Conservation (phyloP, 2,888 invertebrate species). For the Caenorhabditis sp. region DNA sequence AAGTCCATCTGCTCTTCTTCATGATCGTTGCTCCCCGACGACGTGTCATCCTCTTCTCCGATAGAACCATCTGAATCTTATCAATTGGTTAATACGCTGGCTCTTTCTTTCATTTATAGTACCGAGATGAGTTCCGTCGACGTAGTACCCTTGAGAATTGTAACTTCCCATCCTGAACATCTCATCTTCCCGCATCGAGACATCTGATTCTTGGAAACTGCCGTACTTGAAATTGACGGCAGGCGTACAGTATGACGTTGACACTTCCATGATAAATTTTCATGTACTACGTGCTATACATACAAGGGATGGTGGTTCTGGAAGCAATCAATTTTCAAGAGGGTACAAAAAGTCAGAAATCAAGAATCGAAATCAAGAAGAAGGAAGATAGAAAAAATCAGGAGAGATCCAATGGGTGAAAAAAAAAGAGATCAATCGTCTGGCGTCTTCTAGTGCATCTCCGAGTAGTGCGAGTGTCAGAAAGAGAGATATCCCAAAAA, state of each 20-base stretch:
- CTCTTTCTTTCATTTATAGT: not conserved
- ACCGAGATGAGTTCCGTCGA: slow-evolving; percentile 52
- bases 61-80: slow-evolving; percentile 57
- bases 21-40: slow-evolving; percentile 43
- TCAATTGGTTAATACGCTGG: not conserved
- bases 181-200: slow-evolving; percentile 61
- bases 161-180: slow-evolving; percentile 59
- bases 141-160: slow-evolving; percentile 58
- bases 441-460: slow-evolving; percentile 6
- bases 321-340: not conserved
- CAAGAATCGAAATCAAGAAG: not conserved
- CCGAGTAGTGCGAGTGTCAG: slow-evolving; percentile 8
- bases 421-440: slow-evolving; percentile 46
- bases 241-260: slow-evolving; percentile 64
- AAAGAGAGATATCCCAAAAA: slow-evolving; percentile 35
- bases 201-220: slow-evolving; percentile 61
- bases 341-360: not conserved
- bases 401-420: slow-evolving; percentile 1
- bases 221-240: slow-evolving; percentile 66
- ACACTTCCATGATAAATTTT: slow-evolving; percentile 61
- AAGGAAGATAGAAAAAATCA: slow-evolving; percentile 25
- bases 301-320: slow-evolving; percentile 60
- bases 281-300: slow-evolving; percentile 64
- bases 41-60: slow-evolving; percentile 62
- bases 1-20: slow-evolving; percentile 45